phyloP scores from a whole-genome alignment of 1,140 invertebrate species.

The Solenopsis invicta region DNA sequence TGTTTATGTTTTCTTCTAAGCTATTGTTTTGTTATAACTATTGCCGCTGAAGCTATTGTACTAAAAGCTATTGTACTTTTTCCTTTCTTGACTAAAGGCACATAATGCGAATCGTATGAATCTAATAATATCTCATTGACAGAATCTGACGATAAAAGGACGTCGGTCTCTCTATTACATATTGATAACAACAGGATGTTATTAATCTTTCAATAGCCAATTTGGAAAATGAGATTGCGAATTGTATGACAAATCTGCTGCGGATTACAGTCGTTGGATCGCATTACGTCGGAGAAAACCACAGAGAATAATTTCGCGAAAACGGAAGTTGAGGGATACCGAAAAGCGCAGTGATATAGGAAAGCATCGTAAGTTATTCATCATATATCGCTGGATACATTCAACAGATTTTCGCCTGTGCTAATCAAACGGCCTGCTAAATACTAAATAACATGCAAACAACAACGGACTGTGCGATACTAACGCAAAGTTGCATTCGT shows the following conservation, averaged over 20 bases:
- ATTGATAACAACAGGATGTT: conserved; percentile 50
- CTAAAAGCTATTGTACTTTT: no score
- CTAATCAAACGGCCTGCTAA: not conserved
- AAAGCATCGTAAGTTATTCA: conserved; percentile 54
- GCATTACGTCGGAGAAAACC: conserved; percentile 21
- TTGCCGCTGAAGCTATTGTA: not conserved
- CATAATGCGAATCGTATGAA: not conserved
- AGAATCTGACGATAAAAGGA: not conserved
- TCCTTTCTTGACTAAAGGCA: no score
- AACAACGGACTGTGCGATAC: not conserved
- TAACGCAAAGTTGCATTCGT: not conserved
- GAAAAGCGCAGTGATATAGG: conserved; percentile 22
- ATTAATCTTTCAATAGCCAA: conserved; percentile 49
- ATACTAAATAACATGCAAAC: not conserved
- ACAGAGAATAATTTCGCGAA: conserved; percentile 32
- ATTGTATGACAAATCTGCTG: conserved; percentile 14
- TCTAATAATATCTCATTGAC: not conserved
- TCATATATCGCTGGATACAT: conserved; percentile 33
- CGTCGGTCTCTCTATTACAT: not conserved
- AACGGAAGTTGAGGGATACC: conserved; percentile 63
- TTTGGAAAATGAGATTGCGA: conserved; percentile 37
- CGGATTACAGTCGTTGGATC: not conserved
- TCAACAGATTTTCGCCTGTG: not conserved
- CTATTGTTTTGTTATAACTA: no score
- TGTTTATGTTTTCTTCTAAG: not conserved